Conservation (phyloP, 2,888 invertebrate genomes). For the Zele albiditarsus region DNA sequence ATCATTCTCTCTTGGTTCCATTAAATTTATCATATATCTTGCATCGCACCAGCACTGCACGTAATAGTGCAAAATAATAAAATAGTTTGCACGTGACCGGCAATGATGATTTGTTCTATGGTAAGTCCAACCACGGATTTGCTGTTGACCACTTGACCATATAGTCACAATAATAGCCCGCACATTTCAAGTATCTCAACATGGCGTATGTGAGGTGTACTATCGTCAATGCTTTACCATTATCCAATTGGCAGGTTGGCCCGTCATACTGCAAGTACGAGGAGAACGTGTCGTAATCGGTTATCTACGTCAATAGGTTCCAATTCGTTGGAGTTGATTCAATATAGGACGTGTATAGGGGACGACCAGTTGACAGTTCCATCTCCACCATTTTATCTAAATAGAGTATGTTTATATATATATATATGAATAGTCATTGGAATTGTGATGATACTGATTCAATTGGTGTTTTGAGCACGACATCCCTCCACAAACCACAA, state of each 20-base stretch:
- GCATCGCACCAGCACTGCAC: not conserved
- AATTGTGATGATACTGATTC: not conserved
- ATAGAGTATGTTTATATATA: conserved; percentile 2
- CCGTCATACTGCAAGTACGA: conserved; percentile 43
- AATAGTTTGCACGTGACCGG: conserved; percentile 40
- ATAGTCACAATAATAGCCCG: conserved; percentile 43
- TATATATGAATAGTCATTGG: not conserved
- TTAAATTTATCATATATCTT: not conserved
- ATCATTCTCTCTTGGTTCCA: not conserved
- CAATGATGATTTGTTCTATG: conserved; percentile 35
- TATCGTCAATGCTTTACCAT: conserved; percentile 49
- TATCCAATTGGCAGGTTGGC: conserved; percentile 59
- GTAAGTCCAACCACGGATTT: conserved; percentile 54
- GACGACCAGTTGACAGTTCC: conserved; percentile 29
- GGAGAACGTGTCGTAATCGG: conserved; percentile 39
- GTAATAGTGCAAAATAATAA: conserved; percentile 18
- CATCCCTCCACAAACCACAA: not conserved
- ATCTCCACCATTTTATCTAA: not conserved
- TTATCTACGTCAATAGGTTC: conserved; percentile 59
- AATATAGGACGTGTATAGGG: conserved; percentile 26
- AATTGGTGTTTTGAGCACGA: not conserved
- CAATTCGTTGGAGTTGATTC: conserved; percentile 52
- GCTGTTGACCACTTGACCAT: conserved; percentile 56
- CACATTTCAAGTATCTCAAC: conserved; percentile 41
- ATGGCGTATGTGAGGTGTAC: conserved; percentile 5